Evolutionary conservation across 2,113 vertebrate genomes (phyloP).

Genomic region (Pluvialis apricaria): DNA sequence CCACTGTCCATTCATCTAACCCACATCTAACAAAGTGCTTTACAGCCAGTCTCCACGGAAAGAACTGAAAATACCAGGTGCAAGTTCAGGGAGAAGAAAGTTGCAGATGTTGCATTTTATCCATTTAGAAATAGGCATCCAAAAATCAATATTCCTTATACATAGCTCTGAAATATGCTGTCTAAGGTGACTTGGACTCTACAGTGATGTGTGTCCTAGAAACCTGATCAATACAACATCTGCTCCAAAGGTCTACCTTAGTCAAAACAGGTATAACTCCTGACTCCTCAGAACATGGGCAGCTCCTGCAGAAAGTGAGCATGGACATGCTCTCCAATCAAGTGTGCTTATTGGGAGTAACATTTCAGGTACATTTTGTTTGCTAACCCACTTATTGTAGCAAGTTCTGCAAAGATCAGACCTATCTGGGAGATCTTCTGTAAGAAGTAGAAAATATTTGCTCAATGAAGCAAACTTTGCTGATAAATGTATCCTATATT

Average conservation of each 20-base stretch:
- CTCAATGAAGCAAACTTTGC: not conserved
- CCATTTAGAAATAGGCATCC: conserved; percentile 13
- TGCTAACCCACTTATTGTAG: not conserved
- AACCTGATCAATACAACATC: conserved; percentile 48
- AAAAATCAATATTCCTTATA: conserved; percentile 58
- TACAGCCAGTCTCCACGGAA: not conserved
- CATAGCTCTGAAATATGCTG: conserved; percentile 45
- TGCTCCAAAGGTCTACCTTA: not conserved
- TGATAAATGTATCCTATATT: not conserved
- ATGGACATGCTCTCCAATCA: not conserved
- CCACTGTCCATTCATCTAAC: too few relatives aligned
- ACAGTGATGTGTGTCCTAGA: conserved; percentile 19
- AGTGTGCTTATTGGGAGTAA: conserved; percentile 1
- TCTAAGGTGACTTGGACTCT: conserved; percentile 42
- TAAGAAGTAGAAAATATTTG: not conserved
- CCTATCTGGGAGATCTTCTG: not conserved
- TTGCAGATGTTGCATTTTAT: conserved; percentile 37
- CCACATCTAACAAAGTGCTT: too few relatives aligned
- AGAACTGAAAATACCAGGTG: conserved; percentile 21
- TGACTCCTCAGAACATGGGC: not conserved
- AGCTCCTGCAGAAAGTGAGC: not conserved
- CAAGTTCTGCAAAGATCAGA: not conserved
- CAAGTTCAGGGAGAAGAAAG: conserved; percentile 27
- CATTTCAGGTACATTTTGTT: not conserved
- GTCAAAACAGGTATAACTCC: not conserved